Evolutionary conservation across 1,140 invertebrate genomes (phyloP).

Genomic region (Plectrocnemia conspersa): DNA sequence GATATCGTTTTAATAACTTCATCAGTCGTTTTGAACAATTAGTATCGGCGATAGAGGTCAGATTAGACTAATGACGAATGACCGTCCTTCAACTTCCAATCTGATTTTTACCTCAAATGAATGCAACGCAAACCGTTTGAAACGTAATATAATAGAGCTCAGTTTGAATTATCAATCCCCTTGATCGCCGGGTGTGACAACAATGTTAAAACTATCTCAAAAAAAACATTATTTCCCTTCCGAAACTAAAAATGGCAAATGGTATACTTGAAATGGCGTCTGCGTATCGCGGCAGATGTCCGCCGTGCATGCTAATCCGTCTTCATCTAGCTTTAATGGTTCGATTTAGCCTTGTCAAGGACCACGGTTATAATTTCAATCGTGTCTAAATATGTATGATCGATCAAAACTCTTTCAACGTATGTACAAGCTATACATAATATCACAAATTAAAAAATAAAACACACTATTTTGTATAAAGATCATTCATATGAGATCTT

Average conservation of each 20-base stretch:
- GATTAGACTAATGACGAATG: too few relatives aligned
- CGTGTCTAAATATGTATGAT: conserved; percentile 18
- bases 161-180: background rate
- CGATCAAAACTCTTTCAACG: too few relatives aligned
- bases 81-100: conserved; percentile 5
- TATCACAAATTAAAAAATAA: too few relatives aligned
- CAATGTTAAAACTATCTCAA: background rate
- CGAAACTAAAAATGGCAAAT: conserved; percentile 5
- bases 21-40: too few relatives aligned
- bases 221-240: background rate
- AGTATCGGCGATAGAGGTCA: too few relatives aligned
- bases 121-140: too few relatives aligned
- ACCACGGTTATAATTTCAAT: conserved; percentile 18
- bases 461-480: too few relatives aligned
- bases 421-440: too few relatives aligned
- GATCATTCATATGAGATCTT: too few relatives aligned
- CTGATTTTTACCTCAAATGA: too few relatives aligned
- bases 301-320: conserved; percentile 5
- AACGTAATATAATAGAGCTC: too few relatives aligned
- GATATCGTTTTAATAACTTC: too few relatives aligned
- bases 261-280: conserved; percentile 7
- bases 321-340: conserved; percentile 14
- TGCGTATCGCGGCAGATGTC: background rate
- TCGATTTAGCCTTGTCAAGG: conserved; percentile 17
- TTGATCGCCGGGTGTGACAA: background rate